Conservation (phyloP, 1,140 invertebrate species). For the Pararge aegeria region DNA sequence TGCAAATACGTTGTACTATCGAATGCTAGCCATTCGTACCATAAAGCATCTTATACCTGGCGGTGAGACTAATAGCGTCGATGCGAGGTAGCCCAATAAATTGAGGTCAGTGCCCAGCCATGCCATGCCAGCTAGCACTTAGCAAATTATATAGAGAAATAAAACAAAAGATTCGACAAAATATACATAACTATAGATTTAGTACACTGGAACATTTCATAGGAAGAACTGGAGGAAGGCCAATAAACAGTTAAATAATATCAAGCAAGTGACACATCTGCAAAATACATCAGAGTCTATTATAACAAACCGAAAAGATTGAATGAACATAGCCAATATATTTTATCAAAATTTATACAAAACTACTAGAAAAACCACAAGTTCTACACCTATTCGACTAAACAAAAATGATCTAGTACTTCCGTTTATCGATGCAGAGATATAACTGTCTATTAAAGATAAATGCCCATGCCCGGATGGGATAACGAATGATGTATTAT, state of each 20-base stretch:
- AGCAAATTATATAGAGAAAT: no score
- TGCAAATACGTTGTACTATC: no score
- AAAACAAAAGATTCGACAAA: no score
- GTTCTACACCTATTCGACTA: background rate
- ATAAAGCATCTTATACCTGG: no score
- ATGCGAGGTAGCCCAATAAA: no score
- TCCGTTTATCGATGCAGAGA: background rate
- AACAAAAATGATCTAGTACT: background rate
- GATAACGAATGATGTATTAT: constrained; percentile 18
- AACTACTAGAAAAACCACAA: background rate
- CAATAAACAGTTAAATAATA: constrained; percentile 8
- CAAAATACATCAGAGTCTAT: background rate
- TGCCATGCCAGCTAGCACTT: no score
- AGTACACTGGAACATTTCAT: no score
- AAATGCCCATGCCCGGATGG: constrained; percentile 22
- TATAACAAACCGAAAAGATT: background rate
- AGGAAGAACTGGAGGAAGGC: no score
- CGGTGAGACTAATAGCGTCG: no score
- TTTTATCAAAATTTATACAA: constrained; percentile 21
- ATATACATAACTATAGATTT: no score
- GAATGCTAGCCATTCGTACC: no score
- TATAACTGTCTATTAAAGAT: constrained; percentile 3
- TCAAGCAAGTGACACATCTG: background rate
- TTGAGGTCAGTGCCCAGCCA: no score
- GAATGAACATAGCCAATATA: constrained; percentile 6